phyloP scores from a whole-genome alignment of 2,888 invertebrate species.

The Tillus elongatus region DNA sequence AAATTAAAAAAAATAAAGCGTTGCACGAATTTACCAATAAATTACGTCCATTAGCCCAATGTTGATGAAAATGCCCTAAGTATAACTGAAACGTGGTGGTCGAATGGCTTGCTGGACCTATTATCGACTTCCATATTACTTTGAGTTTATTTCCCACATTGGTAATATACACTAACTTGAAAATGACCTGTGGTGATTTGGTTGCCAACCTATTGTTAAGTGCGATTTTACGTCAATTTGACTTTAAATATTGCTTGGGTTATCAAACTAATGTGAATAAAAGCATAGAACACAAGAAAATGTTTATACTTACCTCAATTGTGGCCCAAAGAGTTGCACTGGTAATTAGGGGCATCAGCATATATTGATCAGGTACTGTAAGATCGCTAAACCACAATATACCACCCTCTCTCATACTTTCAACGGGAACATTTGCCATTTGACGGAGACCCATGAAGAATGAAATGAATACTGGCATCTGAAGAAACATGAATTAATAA shows the following conservation, averaged over 20 bases:
- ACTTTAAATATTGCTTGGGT: too few relatives aligned
- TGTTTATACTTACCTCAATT: conserved; percentile 51
- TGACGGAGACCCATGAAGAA: conserved; percentile 79
- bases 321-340: conserved; percentile 73
- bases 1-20: neutral
- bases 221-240: too few relatives aligned
- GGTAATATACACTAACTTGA: too few relatives aligned
- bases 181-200: too few relatives aligned
- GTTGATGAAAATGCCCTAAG: neutral
- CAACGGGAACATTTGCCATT: conserved; percentile 87
- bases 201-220: too few relatives aligned
- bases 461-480: conserved; percentile 82
- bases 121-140: too few relatives aligned
- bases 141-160: too few relatives aligned
- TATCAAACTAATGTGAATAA: neutral
- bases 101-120: too few relatives aligned
- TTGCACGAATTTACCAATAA: too few relatives aligned
- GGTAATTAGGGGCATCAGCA: conserved; percentile 76
- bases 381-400: conserved; percentile 89
- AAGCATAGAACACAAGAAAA: conserved; percentile 2
- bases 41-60: neutral
- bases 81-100: too few relatives aligned
- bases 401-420: conserved; percentile 82
- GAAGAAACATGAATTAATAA: conserved; percentile 20
- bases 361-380: conserved; percentile 83